Evolutionary conservation across 2,888 invertebrate species (phyloP).

Genomic region (Nebria salina): DNA sequence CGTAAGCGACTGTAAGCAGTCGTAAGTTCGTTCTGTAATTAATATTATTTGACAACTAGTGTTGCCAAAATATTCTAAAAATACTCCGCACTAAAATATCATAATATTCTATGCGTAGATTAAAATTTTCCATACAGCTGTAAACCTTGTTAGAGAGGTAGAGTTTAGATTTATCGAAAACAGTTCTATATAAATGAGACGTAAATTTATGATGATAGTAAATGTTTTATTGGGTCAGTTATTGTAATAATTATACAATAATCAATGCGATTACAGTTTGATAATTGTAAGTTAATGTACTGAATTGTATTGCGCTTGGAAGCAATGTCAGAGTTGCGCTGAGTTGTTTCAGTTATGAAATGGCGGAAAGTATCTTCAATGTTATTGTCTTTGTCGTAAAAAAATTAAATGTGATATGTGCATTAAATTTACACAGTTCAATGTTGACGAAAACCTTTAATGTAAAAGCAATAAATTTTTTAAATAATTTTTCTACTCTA

Average conservation of each 20-base stretch:
- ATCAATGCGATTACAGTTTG: neutral
- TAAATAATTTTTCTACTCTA: constrained; percentile 22
- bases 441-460: constrained; percentile 24
- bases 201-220: neutral
- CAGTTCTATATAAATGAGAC: neutral
- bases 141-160: neutral
- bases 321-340: constrained; percentile 39
- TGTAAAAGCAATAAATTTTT: constrained; percentile 33
- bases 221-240: neutral
- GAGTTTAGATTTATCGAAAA: neutral
- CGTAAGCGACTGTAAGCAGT: neutral
- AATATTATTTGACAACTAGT: neutral
- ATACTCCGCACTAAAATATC: neutral
- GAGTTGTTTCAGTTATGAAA: constrained; percentile 58
- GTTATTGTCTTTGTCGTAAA: constrained; percentile 55
- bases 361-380: constrained; percentile 61
- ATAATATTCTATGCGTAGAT: neutral
- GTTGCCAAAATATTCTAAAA: neutral
- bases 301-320: constrained; percentile 33
- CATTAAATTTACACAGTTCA: constrained; percentile 24
- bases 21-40: neutral
- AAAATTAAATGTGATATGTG: constrained; percentile 44
- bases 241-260: neutral
- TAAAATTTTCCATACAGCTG: neutral
- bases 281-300: neutral